Conservation (phyloP, 1,140 invertebrate genomes). For the Platyura marginata region DNA sequence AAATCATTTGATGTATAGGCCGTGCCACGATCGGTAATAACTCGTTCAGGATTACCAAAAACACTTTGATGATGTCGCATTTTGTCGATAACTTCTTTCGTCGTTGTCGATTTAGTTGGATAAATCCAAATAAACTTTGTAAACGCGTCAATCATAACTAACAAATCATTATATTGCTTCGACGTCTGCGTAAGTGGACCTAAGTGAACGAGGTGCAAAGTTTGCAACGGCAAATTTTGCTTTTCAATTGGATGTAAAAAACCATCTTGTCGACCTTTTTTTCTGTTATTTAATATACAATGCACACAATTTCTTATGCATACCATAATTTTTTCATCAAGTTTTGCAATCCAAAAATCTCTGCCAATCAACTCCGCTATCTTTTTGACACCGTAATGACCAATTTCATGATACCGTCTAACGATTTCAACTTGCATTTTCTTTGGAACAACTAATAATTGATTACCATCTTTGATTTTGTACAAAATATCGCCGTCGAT, state of each 20-base stretch:
- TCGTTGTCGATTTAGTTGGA: constrained; percentile 9
- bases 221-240: constrained; percentile 9
- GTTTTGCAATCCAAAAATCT: constrained; percentile 8
- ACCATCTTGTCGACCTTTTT: constrained; percentile 7
- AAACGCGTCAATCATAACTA: background rate
- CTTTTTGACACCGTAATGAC: constrained; percentile 6
- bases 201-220: constrained; percentile 13
- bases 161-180: background rate
- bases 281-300: constrained; percentile 3
- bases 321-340: constrained; percentile 1
- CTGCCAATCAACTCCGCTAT: constrained; percentile 1
- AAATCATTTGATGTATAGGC: constrained; percentile 7
- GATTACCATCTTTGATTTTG: constrained; percentile 1
- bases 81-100: constrained; percentile 6
- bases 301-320: constrained; percentile 2
- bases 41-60: constrained; percentile 6
- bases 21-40: constrained; percentile 5
- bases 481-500: constrained; percentile 4
- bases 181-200: constrained; percentile 10
- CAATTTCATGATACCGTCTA: constrained; percentile 4
- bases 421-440: constrained; percentile 10
- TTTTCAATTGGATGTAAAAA: constrained; percentile 13
- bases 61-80: constrained; percentile 6
- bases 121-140: constrained; percentile 9
- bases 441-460: constrained; percentile 10